These are phyloP conservation scores for Pyrocephalus nanus DNA, from an alignment of 2,797 vertebrate species.

Conservation along the genomic window DNA sequence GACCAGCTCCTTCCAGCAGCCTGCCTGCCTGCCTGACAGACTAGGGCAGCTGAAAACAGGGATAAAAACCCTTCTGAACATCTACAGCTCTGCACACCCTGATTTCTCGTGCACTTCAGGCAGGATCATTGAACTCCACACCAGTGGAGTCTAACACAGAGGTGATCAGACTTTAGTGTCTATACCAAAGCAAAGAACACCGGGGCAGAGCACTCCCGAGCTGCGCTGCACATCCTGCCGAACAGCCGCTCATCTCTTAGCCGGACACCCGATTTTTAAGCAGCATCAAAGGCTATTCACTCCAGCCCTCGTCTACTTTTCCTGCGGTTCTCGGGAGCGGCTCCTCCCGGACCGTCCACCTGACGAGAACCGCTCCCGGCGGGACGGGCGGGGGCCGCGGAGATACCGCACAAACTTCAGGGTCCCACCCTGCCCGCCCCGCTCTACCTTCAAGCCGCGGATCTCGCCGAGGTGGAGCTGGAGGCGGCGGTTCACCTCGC, in stretches of 20 bases:
- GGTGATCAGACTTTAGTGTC: no score
- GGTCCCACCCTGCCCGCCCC: conserved; percentile 11
- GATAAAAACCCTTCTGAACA: background rate
- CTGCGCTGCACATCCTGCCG: background rate
- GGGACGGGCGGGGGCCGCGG: background rate
- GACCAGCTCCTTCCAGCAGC: background rate
- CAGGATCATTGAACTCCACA: background rate
- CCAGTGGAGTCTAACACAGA: background rate
- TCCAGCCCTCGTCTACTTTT: background rate
- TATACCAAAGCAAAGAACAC: background rate
- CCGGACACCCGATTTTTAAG: background rate
- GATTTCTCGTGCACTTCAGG: background rate
- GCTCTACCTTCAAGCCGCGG: conserved; percentile 90
- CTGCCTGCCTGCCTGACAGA: background rate
- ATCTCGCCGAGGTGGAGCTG: conserved; percentile 97
- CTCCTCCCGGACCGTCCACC: background rate
- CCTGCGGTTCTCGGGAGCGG: background rate
- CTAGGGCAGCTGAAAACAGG: background rate
- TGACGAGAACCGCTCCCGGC: background rate
- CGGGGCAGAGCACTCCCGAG: background rate
- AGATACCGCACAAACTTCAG: background rate
- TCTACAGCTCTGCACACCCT: background rate
- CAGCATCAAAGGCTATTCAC: background rate
- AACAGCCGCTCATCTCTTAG: rapidly evolving
- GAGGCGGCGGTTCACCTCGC: conserved; percentile 94